A percentile compares a stretch with the other conserved stretches of the same genome.
Conservation (phyloP, 2,113 vertebrate species). For the Crotalus tigris region DNA sequence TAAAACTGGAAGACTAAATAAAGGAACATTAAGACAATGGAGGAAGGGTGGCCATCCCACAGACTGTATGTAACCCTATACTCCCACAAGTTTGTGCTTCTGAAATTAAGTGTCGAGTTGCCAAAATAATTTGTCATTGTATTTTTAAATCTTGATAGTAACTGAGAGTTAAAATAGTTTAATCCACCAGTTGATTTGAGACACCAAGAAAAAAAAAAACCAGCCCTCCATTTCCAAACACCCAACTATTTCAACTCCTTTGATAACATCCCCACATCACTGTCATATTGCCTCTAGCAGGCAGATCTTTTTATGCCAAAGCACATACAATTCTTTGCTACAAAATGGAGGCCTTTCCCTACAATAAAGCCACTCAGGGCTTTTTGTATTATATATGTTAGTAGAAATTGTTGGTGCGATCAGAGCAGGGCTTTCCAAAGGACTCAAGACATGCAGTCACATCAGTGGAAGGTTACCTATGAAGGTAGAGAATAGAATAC, state of each 20-base stretch:
- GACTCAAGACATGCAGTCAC: not conserved
- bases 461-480: not conserved
- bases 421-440: not conserved
- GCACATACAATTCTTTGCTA: not conserved
- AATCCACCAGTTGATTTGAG: not conserved
- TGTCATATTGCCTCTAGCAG: not conserved
- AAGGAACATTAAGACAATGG: not conserved
- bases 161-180: not conserved
- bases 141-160: not conserved
- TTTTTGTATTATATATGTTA: too few relatives aligned
- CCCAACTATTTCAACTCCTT: not conserved
- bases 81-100: not conserved
- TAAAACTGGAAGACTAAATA: conserved; percentile 17
- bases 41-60: not conserved
- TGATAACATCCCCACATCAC: not conserved
- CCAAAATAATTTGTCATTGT: not conserved
- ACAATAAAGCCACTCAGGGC: not conserved
- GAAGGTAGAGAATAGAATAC: not conserved
- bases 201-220: not conserved
- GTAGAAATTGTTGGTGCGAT: not conserved
- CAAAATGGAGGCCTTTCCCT: not conserved
- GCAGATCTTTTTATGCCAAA: not conserved
- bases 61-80: not conserved
- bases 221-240: not conserved
- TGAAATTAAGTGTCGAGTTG: not conserved